phyloP scores from a whole-genome alignment of 2,797 vertebrate species.

The Gadopsis bispinosus region DNA sequence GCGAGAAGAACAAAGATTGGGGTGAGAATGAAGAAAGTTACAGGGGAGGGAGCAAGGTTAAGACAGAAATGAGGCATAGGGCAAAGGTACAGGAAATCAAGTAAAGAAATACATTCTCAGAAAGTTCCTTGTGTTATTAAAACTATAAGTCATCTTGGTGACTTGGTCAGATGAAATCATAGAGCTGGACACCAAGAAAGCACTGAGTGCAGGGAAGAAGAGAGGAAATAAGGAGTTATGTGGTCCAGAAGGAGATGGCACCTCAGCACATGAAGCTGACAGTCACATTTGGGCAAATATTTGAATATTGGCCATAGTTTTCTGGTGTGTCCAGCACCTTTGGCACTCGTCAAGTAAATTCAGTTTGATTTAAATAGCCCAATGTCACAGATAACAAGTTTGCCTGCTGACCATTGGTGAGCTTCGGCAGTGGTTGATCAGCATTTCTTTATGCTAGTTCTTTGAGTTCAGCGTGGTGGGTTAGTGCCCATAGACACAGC shows the following conservation, averaged over 20 bases:
- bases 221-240: not conserved
- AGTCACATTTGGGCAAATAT: not conserved
- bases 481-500: not conserved
- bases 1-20: conserved; percentile 32
- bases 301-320: not conserved
- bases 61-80: not conserved
- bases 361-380: not conserved
- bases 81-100: not conserved
- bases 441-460: not conserved
- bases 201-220: not conserved
- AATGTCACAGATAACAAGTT: not conserved
- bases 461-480: not conserved
- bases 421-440: not conserved
- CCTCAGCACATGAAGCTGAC: not conserved
- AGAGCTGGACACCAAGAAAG: not conserved
- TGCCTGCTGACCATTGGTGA: not conserved
- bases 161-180: not conserved
- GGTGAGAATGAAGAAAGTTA: conserved; percentile 1
- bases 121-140: not conserved
- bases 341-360: not conserved
- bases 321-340: not conserved
- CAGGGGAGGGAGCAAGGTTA: not conserved
- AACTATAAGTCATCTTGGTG: not conserved
- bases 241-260: not conserved
- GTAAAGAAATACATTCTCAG: conserved; percentile 3